Conservation (phyloP, 2,797 vertebrate genomes). For the Cossypha dichroa region DNA sequence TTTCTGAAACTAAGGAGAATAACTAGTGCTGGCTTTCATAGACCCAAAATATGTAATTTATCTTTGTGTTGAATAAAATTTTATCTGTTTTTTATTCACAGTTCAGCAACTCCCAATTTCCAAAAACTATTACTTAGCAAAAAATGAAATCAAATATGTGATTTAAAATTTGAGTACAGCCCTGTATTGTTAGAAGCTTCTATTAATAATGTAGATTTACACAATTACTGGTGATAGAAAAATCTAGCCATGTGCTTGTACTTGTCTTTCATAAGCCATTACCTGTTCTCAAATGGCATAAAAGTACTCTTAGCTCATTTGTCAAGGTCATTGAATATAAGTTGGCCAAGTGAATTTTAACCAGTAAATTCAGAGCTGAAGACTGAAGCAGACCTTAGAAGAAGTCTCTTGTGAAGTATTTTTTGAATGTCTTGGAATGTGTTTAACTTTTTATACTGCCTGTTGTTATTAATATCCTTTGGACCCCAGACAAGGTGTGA, state of each 20-base stretch:
- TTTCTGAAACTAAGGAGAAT: background rate
- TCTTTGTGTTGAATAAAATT: background rate
- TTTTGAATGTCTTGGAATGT: background rate
- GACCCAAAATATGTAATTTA: background rate
- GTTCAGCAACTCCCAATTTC: background rate
- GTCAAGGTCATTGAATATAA: background rate
- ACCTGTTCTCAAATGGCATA: background rate
- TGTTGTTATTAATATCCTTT: slow-evolving; percentile 25
- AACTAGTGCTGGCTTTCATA: background rate
- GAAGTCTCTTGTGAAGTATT: background rate
- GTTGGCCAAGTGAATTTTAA: background rate
- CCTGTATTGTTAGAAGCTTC: background rate
- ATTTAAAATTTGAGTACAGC: background rate
- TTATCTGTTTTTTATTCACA: background rate
- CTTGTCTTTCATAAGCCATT: background rate
- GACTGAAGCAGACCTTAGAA: background rate
- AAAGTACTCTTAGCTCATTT: background rate
- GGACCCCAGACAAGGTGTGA: slow-evolving; percentile 24
- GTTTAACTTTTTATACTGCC: slow-evolving; percentile 18
- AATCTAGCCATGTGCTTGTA: background rate
- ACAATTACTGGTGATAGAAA: background rate
- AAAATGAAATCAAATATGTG: background rate
- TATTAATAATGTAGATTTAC: background rate
- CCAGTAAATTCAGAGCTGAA: background rate
- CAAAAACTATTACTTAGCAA: background rate